Conservation (phyloP, 1,140 invertebrate species). For the Holotrichia oblita region DNA sequence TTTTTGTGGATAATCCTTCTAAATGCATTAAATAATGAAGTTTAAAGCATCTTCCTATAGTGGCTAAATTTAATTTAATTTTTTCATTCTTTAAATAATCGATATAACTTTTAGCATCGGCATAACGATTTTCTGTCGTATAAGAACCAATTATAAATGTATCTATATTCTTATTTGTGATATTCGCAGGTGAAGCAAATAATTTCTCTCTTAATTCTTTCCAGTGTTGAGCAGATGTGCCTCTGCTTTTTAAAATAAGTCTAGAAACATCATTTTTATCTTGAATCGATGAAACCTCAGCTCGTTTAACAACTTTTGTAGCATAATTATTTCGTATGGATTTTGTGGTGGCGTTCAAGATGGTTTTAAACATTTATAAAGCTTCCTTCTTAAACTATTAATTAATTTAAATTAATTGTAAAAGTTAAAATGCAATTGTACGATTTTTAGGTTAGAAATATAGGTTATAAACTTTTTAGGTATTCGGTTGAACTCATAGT, state of each 20-base stretch:
- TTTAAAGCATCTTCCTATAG: slow-evolving; percentile 65
- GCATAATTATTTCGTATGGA: not conserved
- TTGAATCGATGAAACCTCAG: not conserved
- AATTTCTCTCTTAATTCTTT: slow-evolving; percentile 48
- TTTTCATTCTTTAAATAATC: slow-evolving; percentile 64
- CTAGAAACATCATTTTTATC: slow-evolving; percentile 1
- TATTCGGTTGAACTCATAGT: too few relatives aligned
- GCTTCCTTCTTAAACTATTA: too few relatives aligned
- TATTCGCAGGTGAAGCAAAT: slow-evolving; percentile 49
- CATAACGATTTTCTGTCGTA: slow-evolving; percentile 58
- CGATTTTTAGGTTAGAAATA: too few relatives aligned
- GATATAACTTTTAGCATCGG: slow-evolving; percentile 67
- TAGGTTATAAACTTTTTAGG: too few relatives aligned
- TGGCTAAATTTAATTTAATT: slow-evolving; percentile 64
- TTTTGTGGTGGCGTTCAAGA: not conserved
- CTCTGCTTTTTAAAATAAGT: slow-evolving; percentile 26
- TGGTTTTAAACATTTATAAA: not conserved
- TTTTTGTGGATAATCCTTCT: not conserved
- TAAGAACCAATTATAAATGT: slow-evolving; percentile 66
- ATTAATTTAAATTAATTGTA: too few relatives aligned
- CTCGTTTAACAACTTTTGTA: not conserved
- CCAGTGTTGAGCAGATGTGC: slow-evolving; percentile 51
- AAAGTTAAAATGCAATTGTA: too few relatives aligned
- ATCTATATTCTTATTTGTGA: slow-evolving; percentile 66
- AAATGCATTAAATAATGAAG: slow-evolving; percentile 60